These are phyloP conservation scores for Hyla sarda DNA, from an alignment of 2,113 vertebrate genomes.

Conservation along the genomic window DNA sequence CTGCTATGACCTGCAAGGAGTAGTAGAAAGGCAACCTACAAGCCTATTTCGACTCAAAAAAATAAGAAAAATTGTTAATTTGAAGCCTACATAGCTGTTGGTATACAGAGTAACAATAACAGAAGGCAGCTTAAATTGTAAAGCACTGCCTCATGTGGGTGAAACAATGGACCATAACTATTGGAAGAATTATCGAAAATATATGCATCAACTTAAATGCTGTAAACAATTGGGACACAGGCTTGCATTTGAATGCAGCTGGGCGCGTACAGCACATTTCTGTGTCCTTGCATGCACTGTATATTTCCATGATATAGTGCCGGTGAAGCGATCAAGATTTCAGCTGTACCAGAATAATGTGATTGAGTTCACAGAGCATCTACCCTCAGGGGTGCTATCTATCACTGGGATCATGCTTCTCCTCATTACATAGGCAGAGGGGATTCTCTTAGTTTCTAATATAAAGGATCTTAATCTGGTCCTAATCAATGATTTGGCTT, in stretches of 20 bases:
- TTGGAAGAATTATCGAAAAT: background rate
- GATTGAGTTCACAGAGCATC: constrained; percentile 6
- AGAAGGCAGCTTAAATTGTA: background rate
- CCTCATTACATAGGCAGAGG: background rate
- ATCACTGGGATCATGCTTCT: constrained; percentile 19
- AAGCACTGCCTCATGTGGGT: background rate
- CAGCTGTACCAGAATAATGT: constrained; percentile 24
- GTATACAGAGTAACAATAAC: background rate
- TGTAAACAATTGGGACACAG: background rate
- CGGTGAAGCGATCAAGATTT: constrained; percentile 11
- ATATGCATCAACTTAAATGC: background rate
- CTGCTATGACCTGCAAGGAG: background rate
- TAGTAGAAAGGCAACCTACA: background rate
- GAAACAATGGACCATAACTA: background rate
- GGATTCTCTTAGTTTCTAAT: background rate
- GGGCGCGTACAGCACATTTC: background rate
- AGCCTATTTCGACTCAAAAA: background rate
- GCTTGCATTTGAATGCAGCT: background rate
- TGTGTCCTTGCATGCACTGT: constrained; percentile 29
- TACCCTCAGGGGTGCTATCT: constrained; percentile 15
- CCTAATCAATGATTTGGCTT: constrained; percentile 20
- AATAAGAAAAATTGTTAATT: background rate
- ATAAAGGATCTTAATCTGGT: background rate
- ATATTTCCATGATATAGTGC: constrained; percentile 28
- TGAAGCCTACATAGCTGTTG: background rate